A percentile compares a stretch with the other conserved stretches of the same genome.
Evolutionary conservation across 2,888 invertebrate species (phyloP).

Genomic region (Steinernema carpocapsae): DNA sequence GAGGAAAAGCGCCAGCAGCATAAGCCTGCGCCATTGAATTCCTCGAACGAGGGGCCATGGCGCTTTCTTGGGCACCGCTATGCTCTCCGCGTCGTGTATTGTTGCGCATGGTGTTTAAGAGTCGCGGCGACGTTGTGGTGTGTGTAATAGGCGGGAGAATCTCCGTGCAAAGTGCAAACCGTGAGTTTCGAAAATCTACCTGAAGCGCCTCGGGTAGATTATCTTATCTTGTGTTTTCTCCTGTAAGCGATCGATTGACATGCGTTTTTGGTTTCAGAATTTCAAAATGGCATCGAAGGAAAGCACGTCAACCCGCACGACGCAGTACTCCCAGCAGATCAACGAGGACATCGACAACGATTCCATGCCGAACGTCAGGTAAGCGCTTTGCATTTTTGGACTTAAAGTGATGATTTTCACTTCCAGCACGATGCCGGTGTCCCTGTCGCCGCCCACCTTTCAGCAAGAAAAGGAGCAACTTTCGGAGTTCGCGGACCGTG

Average conservation of each 20-base stretch:
- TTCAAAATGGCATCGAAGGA: constrained; percentile 6
- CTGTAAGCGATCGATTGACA: neutral
- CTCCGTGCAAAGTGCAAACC: neutral
- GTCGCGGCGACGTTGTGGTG: neutral
- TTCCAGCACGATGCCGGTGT: constrained; percentile 16
- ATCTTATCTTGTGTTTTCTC: neutral
- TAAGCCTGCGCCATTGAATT: neutral
- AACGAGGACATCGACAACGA: constrained; percentile 16
- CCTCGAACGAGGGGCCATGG: neutral
- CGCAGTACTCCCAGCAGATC: constrained; percentile 21
- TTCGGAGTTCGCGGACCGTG: constrained; percentile 29
- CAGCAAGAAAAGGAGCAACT: too few species aligned
- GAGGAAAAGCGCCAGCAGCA: neutral
- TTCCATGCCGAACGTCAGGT: constrained; percentile 17
- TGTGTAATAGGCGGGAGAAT: constrained; percentile 22
- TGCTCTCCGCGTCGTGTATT: neutral
- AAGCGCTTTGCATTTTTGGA: neutral
- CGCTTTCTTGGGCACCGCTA: constrained; percentile 11
- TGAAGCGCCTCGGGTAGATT: too few species aligned
- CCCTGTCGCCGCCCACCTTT: too few species aligned
- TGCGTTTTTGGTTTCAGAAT: neutral
- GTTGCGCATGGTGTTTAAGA: too few species aligned
- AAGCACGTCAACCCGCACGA: constrained; percentile 1
- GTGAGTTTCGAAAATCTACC: too few species aligned
- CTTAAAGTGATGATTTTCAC: neutral